Evolutionary conservation across 2,888 invertebrate species (phyloP), one percentile per base, ranked within the genome.

Genomic region (Epinotia brunnichana): DNA sequence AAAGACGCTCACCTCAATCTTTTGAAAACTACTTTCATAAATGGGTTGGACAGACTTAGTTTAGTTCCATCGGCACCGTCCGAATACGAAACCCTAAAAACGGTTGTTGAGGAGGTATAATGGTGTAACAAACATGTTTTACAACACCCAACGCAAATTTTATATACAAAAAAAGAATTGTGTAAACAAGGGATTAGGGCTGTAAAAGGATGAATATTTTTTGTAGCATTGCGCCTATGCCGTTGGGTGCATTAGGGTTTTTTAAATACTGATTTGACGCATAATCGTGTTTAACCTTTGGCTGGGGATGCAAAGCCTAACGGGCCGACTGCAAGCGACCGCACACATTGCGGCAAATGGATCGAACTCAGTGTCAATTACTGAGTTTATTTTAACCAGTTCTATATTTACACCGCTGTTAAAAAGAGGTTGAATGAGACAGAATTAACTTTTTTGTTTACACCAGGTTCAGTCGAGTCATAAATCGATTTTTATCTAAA

Each of bases 311-410:
- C n/a, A 41, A 4, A 39, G 24, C 63, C 17, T 53, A 35, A 35
- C 53, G 54, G 66, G 29, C 29, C 24, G 62, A 11, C 21, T 41
- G 11, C 11, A n/a, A 41, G 15, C 53, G 89, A 86, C 88, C 89
- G 86, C 89, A 89, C 89, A 85, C 88, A 81, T 80, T 80, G 87
- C 56, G 21, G 63, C 69, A 74, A 83, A 84, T 81, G 83, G 84
- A 84, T 85, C 82, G 83, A 86, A 83, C 82, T 79, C 81, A 80
- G 85, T 87, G 85, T 88, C 89, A 88, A 88, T 88, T 87, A 87
- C 84, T 75, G 75, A 44, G 74, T 78, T 81, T 88, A 87, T 87
- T 87, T 88, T 85, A 87, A 76, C 70, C 71, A 62, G 73, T 75
- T 76, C 76, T 77, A 77, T 76, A 78, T 76, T 71, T 70, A 63